phyloP scores from a whole-genome alignment of 1,140 invertebrate genomes.

The Drosophila persimilis region DNA sequence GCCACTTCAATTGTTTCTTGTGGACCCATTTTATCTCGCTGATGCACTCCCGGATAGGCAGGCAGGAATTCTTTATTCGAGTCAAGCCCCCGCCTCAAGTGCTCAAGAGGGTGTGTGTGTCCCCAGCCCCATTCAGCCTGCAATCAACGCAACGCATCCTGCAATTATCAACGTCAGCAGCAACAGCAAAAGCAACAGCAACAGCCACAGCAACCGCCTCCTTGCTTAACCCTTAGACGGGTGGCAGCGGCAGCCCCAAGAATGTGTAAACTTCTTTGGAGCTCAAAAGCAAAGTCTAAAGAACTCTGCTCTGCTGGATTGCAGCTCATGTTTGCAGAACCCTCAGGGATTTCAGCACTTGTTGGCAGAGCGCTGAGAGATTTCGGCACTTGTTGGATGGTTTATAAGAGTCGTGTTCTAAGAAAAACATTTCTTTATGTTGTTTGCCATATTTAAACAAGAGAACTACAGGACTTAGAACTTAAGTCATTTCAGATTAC shows the following conservation, averaged over 20 bases:
- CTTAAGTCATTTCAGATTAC: too few relatives aligned
- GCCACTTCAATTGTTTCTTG: constrained; percentile 67
- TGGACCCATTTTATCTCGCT: constrained; percentile 67
- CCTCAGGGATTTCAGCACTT: too few relatives aligned
- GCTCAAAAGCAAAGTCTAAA: background rate
- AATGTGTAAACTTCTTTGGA: too few relatives aligned
- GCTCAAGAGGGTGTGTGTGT: constrained; percentile 10
- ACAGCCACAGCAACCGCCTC: constrained; percentile 31
- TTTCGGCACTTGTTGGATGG: too few relatives aligned
- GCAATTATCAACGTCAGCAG: constrained; percentile 74
- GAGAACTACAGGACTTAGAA: too few relatives aligned
- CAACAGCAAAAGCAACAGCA: too few relatives aligned
- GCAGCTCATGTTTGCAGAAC: too few relatives aligned
- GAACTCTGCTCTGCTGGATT: too few relatives aligned
- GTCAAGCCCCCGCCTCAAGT: constrained; percentile 69
- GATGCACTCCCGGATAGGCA: constrained; percentile 59
- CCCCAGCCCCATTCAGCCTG: constrained; percentile 54
- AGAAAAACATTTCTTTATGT: too few relatives aligned
- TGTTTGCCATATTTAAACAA: too few relatives aligned
- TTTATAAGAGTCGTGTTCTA: too few relatives aligned
- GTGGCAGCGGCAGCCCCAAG: background rate
- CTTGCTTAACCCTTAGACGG: constrained; percentile 35
- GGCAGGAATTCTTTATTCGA: constrained; percentile 79
- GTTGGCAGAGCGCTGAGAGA: too few relatives aligned
- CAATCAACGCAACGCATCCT: constrained; percentile 79